Evolutionary conservation across 2,113 vertebrate species (phyloP), one percentile per base, ranked within the genome.

Genomic region (Aegotheles bennettii): DNA sequence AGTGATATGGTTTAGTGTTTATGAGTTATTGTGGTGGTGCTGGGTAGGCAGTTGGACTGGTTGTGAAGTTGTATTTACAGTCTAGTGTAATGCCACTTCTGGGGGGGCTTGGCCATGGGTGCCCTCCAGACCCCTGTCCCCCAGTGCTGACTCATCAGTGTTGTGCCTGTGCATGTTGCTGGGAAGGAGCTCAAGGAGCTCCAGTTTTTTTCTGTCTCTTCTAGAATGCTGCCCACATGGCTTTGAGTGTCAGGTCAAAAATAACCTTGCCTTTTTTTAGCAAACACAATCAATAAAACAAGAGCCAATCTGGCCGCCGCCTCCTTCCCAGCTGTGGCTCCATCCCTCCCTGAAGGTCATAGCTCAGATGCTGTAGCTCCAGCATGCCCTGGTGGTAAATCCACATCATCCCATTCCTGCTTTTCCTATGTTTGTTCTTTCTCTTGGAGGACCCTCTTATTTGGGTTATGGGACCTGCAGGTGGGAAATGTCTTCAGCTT

Each of bases 261-360:
- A 95, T 94, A 96, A 93, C 84, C 71, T 83, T 80, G 89, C 79
- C 89, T 90, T 88, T 89, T 96, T 95, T 94, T 95, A 93, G 93
- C 87, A 85, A 89, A 71, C 77, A 82, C 69, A 79, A 95, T 94
- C 94, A 96, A 92, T 95, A 89, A 94, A 92, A 91, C 64, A 94
- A 93, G 84, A 96, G 87, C 74, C 89, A 93, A 92, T 93, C 95
- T 96, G 96, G 88, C 89, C 1, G 25, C 80, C 0, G 1, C 70
- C 87, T 95, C 71, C 87, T 77, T 91, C 70, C 87, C 89, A 95
- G 95, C 93, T 95, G 89, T 76, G 84, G 81, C 53, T 94, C 70
- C 50, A 36, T 90, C 71, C 38, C 42, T 87, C 50, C 26, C 47
- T 1, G 10, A 81, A 94, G 65, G 89, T 89, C 91, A 74, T 9